phyloP scores from a whole-genome alignment of 2,888 invertebrate genomes.

The Lepidonotus clava region DNA sequence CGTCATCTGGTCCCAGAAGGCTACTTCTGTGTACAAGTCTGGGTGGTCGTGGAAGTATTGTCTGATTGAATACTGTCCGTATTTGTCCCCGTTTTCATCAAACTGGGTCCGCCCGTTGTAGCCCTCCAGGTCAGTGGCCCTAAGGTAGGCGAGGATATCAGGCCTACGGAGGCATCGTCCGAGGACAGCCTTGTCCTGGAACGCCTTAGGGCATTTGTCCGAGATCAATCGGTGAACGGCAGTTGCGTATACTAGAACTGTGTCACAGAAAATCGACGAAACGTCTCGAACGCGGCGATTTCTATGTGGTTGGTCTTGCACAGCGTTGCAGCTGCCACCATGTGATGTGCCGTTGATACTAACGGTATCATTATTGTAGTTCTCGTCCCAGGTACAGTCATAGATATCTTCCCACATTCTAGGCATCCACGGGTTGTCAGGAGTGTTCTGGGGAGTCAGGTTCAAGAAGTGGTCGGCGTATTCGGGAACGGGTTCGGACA shows the following conservation, averaged over 20 bases:
- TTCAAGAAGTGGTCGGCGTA: not conserved
- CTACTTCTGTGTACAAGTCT: not conserved
- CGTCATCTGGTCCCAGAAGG: not conserved
- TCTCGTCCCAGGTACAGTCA: not conserved
- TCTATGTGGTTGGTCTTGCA: not conserved
- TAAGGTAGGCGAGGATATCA: slow-evolving; percentile 52
- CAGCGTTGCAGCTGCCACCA: not conserved
- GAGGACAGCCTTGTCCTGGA: not conserved
- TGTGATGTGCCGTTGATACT: not conserved
- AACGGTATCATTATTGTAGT: not conserved
- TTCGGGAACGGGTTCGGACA: not conserved
- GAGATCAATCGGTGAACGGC: slow-evolving; percentile 58
- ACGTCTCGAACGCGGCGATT: slow-evolving; percentile 51
- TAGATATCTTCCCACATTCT: not conserved
- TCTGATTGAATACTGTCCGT: too few species aligned
- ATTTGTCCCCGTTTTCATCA: slow-evolving; percentile 56
- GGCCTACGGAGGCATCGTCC: slow-evolving; percentile 56
- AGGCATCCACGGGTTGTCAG: not conserved
- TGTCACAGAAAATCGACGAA: slow-evolving; percentile 63
- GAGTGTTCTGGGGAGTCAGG: not conserved
- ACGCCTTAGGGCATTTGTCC: slow-evolving; percentile 55
- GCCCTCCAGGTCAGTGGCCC: slow-evolving; percentile 56
- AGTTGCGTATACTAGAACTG: too few species aligned
- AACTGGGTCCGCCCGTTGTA: slow-evolving; percentile 58
- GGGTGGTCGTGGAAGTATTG: too few species aligned